Percentiles rank a stretch among this genome's conserved stretches.
Conservation (phyloP, 2,113 vertebrate genomes). For the Sander vitreus region DNA sequence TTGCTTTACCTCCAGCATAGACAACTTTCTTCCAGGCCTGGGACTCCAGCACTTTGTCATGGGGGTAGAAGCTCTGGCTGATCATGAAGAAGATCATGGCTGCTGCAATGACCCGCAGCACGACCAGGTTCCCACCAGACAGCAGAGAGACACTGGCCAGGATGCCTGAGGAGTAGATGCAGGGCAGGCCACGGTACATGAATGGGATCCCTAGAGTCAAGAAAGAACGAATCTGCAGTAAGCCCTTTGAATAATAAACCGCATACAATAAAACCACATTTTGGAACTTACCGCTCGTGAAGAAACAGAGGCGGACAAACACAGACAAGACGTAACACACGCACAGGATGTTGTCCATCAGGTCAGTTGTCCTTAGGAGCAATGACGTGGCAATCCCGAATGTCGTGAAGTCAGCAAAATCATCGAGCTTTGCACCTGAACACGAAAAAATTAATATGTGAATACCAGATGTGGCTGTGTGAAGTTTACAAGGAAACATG, state of each 20-base stretch:
- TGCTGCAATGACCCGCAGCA: slow-evolving; percentile 83
- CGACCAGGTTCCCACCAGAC: slow-evolving; percentile 81
- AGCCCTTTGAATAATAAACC: background rate
- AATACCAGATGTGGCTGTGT: background rate
- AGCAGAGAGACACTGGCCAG: slow-evolving; percentile 89
- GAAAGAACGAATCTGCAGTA: background rate
- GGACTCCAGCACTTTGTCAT: slow-evolving; percentile 92
- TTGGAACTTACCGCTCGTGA: slow-evolving; percentile 85
- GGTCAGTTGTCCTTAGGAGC: slow-evolving; percentile 84
- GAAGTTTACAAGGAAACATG: background rate
- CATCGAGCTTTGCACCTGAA: slow-evolving; percentile 91
- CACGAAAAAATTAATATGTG: background rate
- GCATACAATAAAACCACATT: background rate
- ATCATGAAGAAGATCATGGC: slow-evolving; percentile 93
- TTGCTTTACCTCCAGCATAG: slow-evolving; percentile 88
- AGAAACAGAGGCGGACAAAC: slow-evolving; percentile 91
- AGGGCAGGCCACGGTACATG: slow-evolving; percentile 92
- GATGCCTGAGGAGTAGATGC: slow-evolving; percentile 90
- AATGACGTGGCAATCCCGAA: slow-evolving; percentile 92
- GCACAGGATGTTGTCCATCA: slow-evolving; percentile 87
- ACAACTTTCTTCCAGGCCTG: slow-evolving; percentile 94
- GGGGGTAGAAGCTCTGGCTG: slow-evolving; percentile 91
- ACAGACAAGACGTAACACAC: slow-evolving; percentile 89
- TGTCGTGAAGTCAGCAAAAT: slow-evolving; percentile 93
- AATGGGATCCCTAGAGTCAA: slow-evolving; percentile 85